These are phyloP conservation scores for Lipophrys pholis DNA, from an alignment of 2,113 vertebrate genomes.

Conservation along the genomic window DNA sequence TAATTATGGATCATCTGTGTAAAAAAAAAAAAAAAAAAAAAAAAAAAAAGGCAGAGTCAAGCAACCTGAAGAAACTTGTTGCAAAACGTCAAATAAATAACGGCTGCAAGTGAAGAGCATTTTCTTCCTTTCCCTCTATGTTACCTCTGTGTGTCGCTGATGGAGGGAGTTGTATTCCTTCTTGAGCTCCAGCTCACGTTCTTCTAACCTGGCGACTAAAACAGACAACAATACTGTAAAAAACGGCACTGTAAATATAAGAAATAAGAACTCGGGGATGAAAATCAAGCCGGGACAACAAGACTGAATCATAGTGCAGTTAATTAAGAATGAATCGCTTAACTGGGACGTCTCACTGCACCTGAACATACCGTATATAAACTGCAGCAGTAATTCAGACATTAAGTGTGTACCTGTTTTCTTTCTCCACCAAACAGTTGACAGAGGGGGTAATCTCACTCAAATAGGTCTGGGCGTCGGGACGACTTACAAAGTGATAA, in stretches of 20 bases:
- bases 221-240: neutral
- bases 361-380: too few species aligned
- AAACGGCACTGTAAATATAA: too few species aligned
- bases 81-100: too few species aligned
- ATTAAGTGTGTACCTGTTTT: neutral
- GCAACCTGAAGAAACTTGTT: too few species aligned
- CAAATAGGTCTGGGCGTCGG: constrained; percentile 35
- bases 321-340: too few species aligned
- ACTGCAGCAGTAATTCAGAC: neutral
- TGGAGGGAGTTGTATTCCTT: constrained; percentile 96
- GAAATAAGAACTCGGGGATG: too few species aligned
- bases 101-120: too few species aligned
- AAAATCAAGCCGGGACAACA: too few species aligned
- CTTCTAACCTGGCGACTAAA: constrained; percentile 94
- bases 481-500: constrained; percentile 52
- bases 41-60: neutral
- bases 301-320: too few species aligned
- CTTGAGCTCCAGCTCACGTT: constrained; percentile 96
- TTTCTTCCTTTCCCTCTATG: neutral
- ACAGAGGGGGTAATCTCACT: constrained; percentile 17
- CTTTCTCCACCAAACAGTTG: neutral
- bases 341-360: too few species aligned
- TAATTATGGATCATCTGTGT: constrained; percentile 98
- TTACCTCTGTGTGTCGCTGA: constrained; percentile 96
- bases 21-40: neutral